Evolutionary conservation across 1,140 invertebrate species (phyloP), one percentile per base, ranked within the genome.

Genomic region (Dreissena rostriformis): DNA sequence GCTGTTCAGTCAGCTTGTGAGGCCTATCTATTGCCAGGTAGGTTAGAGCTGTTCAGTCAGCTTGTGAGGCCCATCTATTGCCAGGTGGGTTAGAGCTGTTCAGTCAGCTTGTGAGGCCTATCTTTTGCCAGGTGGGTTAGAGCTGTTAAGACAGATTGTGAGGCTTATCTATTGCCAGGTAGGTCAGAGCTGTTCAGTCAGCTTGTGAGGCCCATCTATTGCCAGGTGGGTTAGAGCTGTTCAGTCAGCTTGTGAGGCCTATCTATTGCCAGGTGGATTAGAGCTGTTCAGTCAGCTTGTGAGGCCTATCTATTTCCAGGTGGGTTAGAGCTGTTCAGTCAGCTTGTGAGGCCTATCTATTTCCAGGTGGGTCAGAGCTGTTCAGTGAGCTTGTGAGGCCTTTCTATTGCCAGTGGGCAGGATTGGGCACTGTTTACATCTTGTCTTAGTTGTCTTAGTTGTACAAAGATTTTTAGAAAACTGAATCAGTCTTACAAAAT

Each of bases 111-210:
- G 93, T 93, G 17, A 95, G 94, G 82, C 95, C 95, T 28, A 93
- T 95, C 1, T 95, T 95, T 89, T 95, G 95, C 88, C 95, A 95
- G 93, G 95, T 95, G 39, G 8, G 39, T 5, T 95, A 61, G 93
- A 94, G 80, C 92, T 95, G 14, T 95, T 95, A 86, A 94, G 94
- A 82, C 88, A 89, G 55, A 90, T 94, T 39, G 93, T 94, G 17
- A 95, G 94, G 82, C 95, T 95, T 28, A 93, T 95, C 1, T 95
- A 95, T 89, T 95, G 95, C 88, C 95, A 95, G 94, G 95, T 95
- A 88, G 88, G 86, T 52, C 52, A 39, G 39, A 39, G 39, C 39
- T 39, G 39, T 39, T 39, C 39, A 39, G 39, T 39, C 39, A 39
- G 39, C 39, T 5, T 39, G 39, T 39, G 39, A 39, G 39, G 8